Percentiles rank a stretch among this genome's conserved stretches.
phyloP scores from a whole-genome alignment of 2,888 invertebrate genomes.

The Heliconius hortense region DNA sequence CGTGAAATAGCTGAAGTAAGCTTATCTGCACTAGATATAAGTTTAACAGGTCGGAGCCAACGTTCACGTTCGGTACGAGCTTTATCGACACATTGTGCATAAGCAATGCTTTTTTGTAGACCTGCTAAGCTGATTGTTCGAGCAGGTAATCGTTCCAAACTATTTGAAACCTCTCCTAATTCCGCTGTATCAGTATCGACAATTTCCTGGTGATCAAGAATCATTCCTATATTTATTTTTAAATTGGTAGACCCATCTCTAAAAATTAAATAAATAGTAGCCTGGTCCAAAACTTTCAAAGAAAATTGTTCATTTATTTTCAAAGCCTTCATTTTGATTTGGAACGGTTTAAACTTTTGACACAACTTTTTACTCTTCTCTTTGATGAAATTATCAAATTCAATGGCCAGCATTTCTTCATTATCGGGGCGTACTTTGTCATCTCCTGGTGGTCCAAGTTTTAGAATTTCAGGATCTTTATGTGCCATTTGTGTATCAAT shows the following conservation, averaged over 20 bases:
- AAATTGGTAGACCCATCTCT: constrained; percentile 68
- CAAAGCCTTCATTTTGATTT: constrained; percentile 74
- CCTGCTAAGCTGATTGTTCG: constrained; percentile 66
- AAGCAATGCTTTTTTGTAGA: constrained; percentile 60
- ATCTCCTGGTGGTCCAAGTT: constrained; percentile 53
- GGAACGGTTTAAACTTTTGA: constrained; percentile 70
- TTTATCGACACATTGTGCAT: constrained; percentile 60
- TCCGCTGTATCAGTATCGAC: constrained; percentile 64
- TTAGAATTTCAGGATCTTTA: constrained; percentile 66
- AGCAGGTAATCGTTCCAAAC: constrained; percentile 49
- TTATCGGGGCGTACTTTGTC: constrained; percentile 54
- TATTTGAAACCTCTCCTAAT: constrained; percentile 51
- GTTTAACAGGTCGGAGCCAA: constrained; percentile 51
- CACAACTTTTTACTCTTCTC: constrained; percentile 69
- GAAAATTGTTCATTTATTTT: constrained; percentile 76
- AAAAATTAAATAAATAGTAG: constrained; percentile 66
- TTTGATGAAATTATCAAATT: constrained; percentile 72
- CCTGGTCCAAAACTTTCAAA: constrained; percentile 69
- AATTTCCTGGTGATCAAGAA: constrained; percentile 76
- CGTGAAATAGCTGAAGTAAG: constrained; percentile 55
- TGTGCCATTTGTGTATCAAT: constrained; percentile 69
- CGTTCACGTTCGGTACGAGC: constrained; percentile 56
- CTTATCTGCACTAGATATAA: constrained; percentile 57
- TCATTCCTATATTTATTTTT: constrained; percentile 75
- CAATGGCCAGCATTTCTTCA: constrained; percentile 74